Evolutionary conservation across 2,797 vertebrate genomes (phyloP), one percentile per base, ranked within the genome.

Genomic region (Siniperca scherzeri): DNA sequence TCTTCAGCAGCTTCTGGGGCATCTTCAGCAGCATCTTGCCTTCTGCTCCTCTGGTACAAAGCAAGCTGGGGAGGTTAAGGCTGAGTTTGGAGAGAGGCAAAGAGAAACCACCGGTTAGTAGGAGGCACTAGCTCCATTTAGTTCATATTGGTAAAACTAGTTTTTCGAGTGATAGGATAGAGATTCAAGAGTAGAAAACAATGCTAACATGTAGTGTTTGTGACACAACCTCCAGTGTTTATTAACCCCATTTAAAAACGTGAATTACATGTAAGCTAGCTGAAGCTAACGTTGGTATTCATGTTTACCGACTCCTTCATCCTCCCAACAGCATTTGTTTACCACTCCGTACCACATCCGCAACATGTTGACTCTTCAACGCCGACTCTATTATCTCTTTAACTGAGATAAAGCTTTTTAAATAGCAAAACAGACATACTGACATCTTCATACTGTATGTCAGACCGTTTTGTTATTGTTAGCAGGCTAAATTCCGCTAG

Each of bases 1-100:
- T 97, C 87, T 96, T 97, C 77, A 97, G 93, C 88, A 97, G 91
- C 94, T 98, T 99, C 81, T 94, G 93, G 60, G 97, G 97, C 97
- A 98, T 97, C 85, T 89, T 96, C 75, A 94, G 88, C 84, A 92
- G 78, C 94, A 95, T 95, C 75, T 74, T 90, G 78, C 25, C 66
- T 79, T 74, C 61, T 17, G 81, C 71, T 84, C 55, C 40, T 75
- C 69, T 36, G 52, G 59, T 21, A 27, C 66, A 57, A 53, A 46
- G 52, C 56, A 33, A 56, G 62, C 56, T 36, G 33, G 17, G 46
- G 22, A 53, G 6, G 72, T 62, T 53, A 73, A 83, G 83, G 78
- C 91, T 91, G 75, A 56, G 40, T 17, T 11, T 33, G 42, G 13
- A 46, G 13, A 74, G n/a, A 57, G 25, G 3, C 12, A 16, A 14